Conservation (phyloP, 2,888 invertebrate species). For the Lottia gigantea region DNA sequence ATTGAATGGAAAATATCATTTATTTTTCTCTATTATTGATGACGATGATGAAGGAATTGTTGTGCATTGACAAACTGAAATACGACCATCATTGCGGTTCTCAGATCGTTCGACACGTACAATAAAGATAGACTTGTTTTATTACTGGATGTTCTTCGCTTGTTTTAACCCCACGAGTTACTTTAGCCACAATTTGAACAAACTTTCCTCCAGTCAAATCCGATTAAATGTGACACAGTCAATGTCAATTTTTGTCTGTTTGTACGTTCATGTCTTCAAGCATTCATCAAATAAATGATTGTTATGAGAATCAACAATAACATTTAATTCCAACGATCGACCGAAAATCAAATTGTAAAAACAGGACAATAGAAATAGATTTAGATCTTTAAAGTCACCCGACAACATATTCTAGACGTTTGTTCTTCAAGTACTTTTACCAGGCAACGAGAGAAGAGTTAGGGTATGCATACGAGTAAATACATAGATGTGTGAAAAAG, state of each 20-base stretch:
- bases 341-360: no score
- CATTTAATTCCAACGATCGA: no score
- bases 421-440: no score
- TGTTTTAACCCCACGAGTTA: background rate
- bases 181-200: background rate
- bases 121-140: conserved; percentile 4
- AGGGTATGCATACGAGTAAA: no score
- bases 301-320: no score
- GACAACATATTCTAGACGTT: no score
- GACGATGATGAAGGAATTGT: background rate
- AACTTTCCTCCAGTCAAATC: background rate
- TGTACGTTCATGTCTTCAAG: no score
- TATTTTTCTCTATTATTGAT: background rate
- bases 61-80: conserved; percentile 6
- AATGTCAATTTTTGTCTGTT: background rate
- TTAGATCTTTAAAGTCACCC: no score
- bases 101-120: background rate
- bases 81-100: background rate
- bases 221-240: background rate
- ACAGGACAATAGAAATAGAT: no score
- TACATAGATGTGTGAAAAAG: no score
- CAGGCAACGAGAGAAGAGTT: no score
- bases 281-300: no score
- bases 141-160: background rate
- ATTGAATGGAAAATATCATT: background rate